phyloP scores from a whole-genome alignment of 2,888 invertebrate species.

The Oasisia sp. region DNA sequence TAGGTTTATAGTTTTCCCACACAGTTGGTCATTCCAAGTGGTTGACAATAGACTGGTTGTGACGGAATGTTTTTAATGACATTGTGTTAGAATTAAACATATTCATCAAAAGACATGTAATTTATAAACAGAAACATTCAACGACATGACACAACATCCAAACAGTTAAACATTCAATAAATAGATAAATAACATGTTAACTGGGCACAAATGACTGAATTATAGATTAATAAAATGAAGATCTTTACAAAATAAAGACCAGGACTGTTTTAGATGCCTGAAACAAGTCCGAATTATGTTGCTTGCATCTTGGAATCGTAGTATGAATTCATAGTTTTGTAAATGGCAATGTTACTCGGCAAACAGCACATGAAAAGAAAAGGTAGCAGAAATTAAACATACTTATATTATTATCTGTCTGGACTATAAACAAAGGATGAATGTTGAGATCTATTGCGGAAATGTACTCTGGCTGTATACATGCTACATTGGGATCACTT shows the following conservation, averaged over 20 bases:
- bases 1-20: not conserved
- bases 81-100: not conserved
- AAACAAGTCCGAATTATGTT: not conserved
- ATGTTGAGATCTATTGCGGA: not conserved
- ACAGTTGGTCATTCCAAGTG: not conserved
- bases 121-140: not conserved
- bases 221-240: not conserved
- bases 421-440: not conserved
- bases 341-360: not conserved
- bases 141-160: not conserved
- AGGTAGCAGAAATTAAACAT: not conserved
- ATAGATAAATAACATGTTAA: not conserved
- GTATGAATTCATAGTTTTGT: not conserved
- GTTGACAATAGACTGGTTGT: not conserved
- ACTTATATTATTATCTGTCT: not conserved
- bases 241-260: not conserved
- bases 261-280: not conserved
- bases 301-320: not conserved
- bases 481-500: too few species aligned
- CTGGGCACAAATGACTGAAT: not conserved
- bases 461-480: not conserved
- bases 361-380: not conserved
- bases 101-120: not conserved
- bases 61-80: not conserved
- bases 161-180: not conserved